phyloP scores from a whole-genome alignment of 2,888 invertebrate genomes.

The Agrotis exclamationis region DNA sequence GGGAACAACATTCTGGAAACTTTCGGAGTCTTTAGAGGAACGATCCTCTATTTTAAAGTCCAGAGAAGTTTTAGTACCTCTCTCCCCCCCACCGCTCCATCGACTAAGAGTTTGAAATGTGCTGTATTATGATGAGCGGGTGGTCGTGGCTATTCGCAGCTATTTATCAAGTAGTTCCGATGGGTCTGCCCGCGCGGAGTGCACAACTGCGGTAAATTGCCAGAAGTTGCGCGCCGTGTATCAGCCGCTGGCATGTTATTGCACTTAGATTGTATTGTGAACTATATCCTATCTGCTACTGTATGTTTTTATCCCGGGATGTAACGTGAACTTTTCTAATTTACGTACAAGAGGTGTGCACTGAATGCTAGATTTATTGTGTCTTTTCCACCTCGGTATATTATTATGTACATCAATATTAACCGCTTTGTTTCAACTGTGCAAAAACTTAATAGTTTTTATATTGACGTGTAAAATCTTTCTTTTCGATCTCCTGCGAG shows the following conservation, averaged over 20 bases:
- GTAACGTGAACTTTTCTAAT: background rate
- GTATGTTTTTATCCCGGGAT: background rate
- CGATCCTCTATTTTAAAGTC: conserved; percentile 26
- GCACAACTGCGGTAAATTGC: conserved; percentile 34
- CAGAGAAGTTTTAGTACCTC: conserved; percentile 29
- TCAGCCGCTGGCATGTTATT: conserved; percentile 33
- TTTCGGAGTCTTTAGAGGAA: conserved; percentile 23
- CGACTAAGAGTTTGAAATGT: conserved; percentile 15
- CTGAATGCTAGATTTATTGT: background rate
- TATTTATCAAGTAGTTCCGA: conserved; percentile 36
- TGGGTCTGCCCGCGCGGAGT: conserved; percentile 12
- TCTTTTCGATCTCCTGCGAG: too few relatives aligned
- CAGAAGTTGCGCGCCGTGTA: conserved; percentile 24
- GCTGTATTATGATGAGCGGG: background rate
- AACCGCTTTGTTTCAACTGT: background rate
- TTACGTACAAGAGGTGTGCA: background rate
- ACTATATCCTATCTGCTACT: background rate
- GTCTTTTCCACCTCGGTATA: background rate
- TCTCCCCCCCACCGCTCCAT: background rate
- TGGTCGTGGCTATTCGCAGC: conserved; percentile 16
- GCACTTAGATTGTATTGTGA: conserved; percentile 24
- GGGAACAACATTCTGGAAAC: conserved; percentile 7
- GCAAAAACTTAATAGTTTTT: too few relatives aligned
- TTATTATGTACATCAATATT: too few relatives aligned
- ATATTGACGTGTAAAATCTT: too few relatives aligned